Evolutionary conservation across 2,113 vertebrate genomes (phyloP), one percentile per base, ranked within the genome.

Genomic region (Anhinga anhinga): DNA sequence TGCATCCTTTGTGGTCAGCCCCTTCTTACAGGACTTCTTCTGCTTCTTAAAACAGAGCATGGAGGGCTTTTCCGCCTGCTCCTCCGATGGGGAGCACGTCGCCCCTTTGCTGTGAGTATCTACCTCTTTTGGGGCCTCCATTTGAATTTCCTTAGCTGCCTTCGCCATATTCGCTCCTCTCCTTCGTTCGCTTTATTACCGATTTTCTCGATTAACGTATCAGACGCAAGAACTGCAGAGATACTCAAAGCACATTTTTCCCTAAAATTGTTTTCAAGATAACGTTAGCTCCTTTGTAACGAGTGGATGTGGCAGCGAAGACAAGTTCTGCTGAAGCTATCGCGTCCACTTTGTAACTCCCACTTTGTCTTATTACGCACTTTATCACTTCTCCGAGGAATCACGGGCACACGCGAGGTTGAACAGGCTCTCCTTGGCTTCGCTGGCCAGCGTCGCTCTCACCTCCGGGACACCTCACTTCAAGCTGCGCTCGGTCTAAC

Each of bases 1-100:
- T 0, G 7, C 78, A 15, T 95, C 95, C 53, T 82, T 95, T 27
- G 50, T 12, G 5, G 94, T 63, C 47, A 19, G 47, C 8, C 27
- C 81, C 74, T 97, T 96, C 86, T 92, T 97, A 77, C 56, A 83
- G 53, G 95, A 22, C 85, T 98, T 98, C 96, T 98, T 98, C 66
- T 97, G 96, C 97, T 98, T 98, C 94, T 98, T 98, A 70, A 98
- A 98, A 83, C 98, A 98, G 30, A 98, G 97, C 67, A 96, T 90
- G 11, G 98, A 95, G 62, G 96, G 90, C 55, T 97, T 98, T 70
- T 95, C 89, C 23, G 95, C 82, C 59, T 81, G 93, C 34, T 95
- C 96, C 45, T 98, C 95, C 1, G 84, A n/a, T 0, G 82, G 88
- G 72, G 93, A 93, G 62, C 95, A 82, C 0, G 52, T 61, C 4